Percentiles rank a stretch among this genome's conserved stretches.
These are phyloP conservation scores for Bolborhynchus lineola DNA, from an alignment of 2,113 vertebrate species.

Conservation along the genomic window DNA sequence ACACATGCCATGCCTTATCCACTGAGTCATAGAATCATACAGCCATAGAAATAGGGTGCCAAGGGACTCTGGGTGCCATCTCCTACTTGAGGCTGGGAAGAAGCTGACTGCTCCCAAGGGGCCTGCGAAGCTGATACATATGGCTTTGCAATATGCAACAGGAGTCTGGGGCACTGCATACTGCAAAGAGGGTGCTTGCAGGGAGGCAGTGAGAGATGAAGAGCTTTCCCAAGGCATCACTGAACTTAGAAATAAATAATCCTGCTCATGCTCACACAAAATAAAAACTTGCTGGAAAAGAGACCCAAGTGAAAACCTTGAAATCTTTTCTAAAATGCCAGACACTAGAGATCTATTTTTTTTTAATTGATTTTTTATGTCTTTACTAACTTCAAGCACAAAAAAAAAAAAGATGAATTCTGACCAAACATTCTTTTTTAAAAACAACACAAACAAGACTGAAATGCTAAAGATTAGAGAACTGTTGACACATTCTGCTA, in stretches of 20 bases:
- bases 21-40: background rate
- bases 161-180: background rate
- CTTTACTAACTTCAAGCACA: background rate
- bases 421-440: background rate
- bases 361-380: background rate
- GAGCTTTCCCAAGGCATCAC: background rate
- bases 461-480: background rate
- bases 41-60: background rate
- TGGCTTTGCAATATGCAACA: background rate
- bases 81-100: background rate
- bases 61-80: background rate
- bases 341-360: too few relatives aligned
- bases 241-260: background rate
- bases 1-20: rapidly evolving
- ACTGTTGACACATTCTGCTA: background rate
- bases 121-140: background rate
- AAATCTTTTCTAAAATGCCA: background rate
- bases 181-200: background rate
- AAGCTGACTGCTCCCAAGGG: background rate
- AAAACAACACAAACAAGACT: background rate
- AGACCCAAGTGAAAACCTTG: background rate
- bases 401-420: background rate
- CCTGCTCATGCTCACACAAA: background rate
- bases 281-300: background rate
- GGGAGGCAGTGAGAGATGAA: background rate